Conservation (phyloP, 2,113 vertebrate genomes). For the Brachyhypopomus gauderio region DNA sequence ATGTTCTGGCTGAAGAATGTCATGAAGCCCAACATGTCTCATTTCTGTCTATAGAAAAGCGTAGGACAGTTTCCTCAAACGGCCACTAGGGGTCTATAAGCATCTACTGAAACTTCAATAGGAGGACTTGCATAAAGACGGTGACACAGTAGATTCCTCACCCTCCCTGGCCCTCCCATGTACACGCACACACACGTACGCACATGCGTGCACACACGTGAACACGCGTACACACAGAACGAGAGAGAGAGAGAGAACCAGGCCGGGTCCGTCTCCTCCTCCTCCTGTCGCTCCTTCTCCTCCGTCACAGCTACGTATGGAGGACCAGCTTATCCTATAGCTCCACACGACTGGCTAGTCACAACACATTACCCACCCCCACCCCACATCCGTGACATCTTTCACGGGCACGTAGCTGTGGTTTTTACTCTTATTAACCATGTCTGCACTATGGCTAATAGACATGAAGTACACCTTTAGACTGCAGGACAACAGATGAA, state of each 20-base stretch:
- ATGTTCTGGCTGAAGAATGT: background rate
- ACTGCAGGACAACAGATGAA: constrained; percentile 52
- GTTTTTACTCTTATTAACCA: constrained; percentile 28
- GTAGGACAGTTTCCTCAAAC: background rate
- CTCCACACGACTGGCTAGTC: constrained; percentile 59
- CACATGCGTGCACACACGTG: background rate
- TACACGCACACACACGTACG: background rate
- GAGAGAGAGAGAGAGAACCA: constrained; percentile 8
- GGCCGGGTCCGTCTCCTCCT: background rate
- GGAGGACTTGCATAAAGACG: background rate
- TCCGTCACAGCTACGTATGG: constrained; percentile 42
- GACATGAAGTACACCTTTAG: constrained; percentile 68
- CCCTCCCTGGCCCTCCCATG: constrained; percentile 12
- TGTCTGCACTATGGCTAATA: constrained; percentile 49
- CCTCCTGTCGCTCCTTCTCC: background rate
- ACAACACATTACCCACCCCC: constrained; percentile 40
- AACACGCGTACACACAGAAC: constrained; percentile 6
- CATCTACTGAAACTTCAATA: background rate
- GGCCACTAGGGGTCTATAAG: constrained; percentile 45
- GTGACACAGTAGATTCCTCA: constrained; percentile 17
- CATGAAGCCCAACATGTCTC: background rate
- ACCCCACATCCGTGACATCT: background rate
- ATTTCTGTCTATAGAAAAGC: background rate
- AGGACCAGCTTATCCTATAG: constrained; percentile 73
- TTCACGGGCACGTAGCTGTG: background rate